phyloP scores from a whole-genome alignment of 2,888 invertebrate genomes.

The Aphrophora alni region DNA sequence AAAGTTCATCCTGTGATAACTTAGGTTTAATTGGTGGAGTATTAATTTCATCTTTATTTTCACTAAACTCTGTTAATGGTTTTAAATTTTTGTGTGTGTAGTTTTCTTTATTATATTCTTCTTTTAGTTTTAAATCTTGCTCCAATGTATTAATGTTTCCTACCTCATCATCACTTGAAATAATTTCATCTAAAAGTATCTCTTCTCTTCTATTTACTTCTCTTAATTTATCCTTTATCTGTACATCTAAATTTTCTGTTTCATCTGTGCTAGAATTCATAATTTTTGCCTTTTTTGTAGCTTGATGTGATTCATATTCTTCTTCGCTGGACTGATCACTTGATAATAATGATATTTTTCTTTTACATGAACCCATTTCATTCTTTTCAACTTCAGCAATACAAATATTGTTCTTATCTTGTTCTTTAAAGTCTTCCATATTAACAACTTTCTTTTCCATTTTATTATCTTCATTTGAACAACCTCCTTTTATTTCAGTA shows the following conservation, averaged over 20 bases:
- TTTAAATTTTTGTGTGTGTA: no score
- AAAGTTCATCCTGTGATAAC: no score
- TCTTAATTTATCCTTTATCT: not conserved
- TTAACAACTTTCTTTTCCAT: no score
- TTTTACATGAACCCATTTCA: not conserved
- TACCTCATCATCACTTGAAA: not conserved
- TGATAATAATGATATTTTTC: not conserved
- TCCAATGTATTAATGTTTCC: not conserved
- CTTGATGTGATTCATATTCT: not conserved
- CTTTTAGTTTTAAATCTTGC: no score
- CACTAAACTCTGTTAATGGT: no score
- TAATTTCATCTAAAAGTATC: not conserved
- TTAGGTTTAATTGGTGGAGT: no score
- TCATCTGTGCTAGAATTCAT: not conserved
- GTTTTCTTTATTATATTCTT: no score
- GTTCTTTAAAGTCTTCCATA: no score
- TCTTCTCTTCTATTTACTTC: not conserved
- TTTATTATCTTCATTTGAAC: no score
- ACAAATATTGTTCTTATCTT: no score
- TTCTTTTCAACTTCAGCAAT: not conserved
- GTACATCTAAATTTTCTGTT: not conserved
- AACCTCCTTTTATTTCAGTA: no score
- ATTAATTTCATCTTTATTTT: no score
- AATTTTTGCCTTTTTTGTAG: not conserved
- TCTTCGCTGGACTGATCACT: not conserved